Percentiles rank a stretch among this genome's conserved stretches.
Conservation (phyloP, 2,797 vertebrate genomes). For the Hippopotamyrus pictus region DNA sequence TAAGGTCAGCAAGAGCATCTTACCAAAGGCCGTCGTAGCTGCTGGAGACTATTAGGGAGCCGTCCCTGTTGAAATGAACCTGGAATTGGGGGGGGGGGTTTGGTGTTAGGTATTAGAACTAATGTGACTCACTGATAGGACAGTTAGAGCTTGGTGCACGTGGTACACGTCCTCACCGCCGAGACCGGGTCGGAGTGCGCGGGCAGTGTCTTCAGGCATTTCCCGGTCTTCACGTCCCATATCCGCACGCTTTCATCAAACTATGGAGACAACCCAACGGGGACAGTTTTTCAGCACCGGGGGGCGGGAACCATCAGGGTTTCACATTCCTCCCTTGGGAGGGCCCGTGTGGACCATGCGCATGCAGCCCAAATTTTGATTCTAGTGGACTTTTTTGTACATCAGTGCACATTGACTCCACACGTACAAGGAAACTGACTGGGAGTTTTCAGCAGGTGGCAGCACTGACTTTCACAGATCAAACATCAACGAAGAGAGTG, state of each 20-base stretch:
- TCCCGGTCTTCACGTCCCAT: constrained; percentile 98
- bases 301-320: background rate
- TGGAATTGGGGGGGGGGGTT: constrained; percentile 39
- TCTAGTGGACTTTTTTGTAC: background rate
- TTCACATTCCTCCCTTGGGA: background rate
- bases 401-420: background rate
- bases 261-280: constrained; percentile 48
- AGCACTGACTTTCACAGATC: background rate
- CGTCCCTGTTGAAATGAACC: constrained; percentile 98
- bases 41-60: constrained; percentile 95
- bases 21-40: constrained; percentile 98
- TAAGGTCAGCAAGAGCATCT: constrained; percentile 32
- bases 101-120: background rate
- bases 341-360: background rate
- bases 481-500: background rate
- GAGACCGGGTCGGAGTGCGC: constrained; percentile 97
- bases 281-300: background rate
- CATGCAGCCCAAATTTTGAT: background rate
- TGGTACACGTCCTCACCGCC: constrained; percentile 67
- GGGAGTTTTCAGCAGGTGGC: background rate
- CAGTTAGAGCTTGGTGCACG: no score
- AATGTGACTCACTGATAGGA: background rate
- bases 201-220: constrained; percentile 95
- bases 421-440: background rate
- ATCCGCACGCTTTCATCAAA: constrained; percentile 96